These are phyloP conservation scores for Myzus persicae DNA, from an alignment of 1,140 invertebrate species.

Conservation along the genomic window DNA sequence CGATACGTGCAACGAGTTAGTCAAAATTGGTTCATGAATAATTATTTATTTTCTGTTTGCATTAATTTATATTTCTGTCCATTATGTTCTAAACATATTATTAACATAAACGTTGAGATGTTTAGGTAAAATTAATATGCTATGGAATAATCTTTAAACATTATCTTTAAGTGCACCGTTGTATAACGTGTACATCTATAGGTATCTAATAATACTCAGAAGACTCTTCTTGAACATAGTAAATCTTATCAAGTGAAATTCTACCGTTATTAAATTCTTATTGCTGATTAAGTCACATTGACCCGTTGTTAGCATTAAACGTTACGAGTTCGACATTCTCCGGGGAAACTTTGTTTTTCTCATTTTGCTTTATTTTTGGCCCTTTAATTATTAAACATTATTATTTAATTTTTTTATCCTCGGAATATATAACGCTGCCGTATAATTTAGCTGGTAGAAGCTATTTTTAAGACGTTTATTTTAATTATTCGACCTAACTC, in stretches of 20 bases:
- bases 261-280: background rate
- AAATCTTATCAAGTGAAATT: background rate
- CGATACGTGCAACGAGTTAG: background rate
- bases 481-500: background rate
- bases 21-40: background rate
- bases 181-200: background rate
- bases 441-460: background rate
- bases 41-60: background rate
- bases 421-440: background rate
- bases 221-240: background rate
- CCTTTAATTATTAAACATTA: background rate
- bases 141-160: background rate
- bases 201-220: background rate
- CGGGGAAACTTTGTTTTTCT: slow-evolving; percentile 20
- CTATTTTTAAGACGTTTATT: background rate
- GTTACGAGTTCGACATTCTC: background rate
- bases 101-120: background rate
- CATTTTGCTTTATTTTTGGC: background rate
- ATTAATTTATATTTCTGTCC: background rate
- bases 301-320: background rate
- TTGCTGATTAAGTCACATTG: background rate
- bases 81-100: background rate
- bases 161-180: background rate
- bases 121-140: background rate
- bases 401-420: background rate